Evolutionary conservation across 2,113 vertebrate genomes (phyloP).

Genomic region (Charadrius vociferus): DNA sequence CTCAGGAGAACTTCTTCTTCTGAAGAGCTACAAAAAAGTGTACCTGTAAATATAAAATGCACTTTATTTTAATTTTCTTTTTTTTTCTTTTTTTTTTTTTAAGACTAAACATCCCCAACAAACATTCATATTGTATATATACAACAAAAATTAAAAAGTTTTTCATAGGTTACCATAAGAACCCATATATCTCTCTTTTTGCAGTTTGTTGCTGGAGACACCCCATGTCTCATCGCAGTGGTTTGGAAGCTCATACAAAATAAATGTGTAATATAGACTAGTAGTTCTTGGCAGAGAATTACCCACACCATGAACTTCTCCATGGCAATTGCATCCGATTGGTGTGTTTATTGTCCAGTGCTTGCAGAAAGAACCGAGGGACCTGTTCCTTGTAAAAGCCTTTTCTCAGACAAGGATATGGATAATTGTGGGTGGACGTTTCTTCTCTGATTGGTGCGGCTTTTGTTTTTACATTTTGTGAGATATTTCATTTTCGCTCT

Average conservation of each 20-base stretch:
- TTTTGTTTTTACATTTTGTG: not conserved
- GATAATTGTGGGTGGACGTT: not conserved
- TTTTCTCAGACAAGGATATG: not conserved
- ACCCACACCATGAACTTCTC: not conserved
- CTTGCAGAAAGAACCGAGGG: not conserved
- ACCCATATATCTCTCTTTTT: not conserved
- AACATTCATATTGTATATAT: not conserved
- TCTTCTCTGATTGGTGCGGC: rapidly evolving
- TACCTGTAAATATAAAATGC: not conserved
- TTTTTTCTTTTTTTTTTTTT: too few species aligned
- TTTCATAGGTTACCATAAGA: not conserved
- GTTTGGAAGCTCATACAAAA: not conserved
- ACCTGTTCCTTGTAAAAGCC: not conserved
- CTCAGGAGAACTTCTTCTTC: not conserved
- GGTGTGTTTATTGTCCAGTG: not conserved
- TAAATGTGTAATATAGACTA: not conserved
- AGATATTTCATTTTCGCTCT: not conserved
- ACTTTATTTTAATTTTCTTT: not conserved
- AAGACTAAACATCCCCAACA: not conserved
- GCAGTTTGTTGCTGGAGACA: not conserved
- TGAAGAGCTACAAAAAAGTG: not conserved
- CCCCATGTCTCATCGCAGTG: not conserved
- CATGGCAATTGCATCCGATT: not conserved
- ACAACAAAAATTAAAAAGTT: not conserved
- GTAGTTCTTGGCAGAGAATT: not conserved